These are phyloP conservation scores for Colistium nudipinnis DNA, from an alignment of 2,113 vertebrate species.

Conservation along the genomic window DNA sequence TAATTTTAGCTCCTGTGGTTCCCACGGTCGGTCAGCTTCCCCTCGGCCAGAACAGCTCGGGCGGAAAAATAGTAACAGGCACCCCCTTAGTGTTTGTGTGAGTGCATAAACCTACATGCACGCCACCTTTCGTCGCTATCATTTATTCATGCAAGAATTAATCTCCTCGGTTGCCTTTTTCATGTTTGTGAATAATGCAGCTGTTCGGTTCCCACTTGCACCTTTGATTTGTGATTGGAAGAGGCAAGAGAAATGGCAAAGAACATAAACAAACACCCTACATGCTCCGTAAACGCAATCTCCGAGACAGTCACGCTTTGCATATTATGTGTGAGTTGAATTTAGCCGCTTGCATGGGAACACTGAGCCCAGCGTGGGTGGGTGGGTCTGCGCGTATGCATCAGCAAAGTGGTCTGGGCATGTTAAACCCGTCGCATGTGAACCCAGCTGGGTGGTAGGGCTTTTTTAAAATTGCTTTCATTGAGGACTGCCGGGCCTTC, in stretches of 20 bases:
- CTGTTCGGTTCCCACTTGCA: background rate
- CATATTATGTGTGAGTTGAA: conserved; percentile 2
- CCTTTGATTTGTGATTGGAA: conserved; percentile 13
- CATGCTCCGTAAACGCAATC: conserved; percentile 29
- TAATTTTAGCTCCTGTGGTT: conserved; percentile 72
- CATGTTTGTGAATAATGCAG: conserved; percentile 48
- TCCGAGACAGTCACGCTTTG: background rate
- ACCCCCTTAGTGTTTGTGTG: background rate
- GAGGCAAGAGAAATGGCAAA: background rate
- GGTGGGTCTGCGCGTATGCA: conserved; percentile 28
- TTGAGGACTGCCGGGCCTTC: conserved; percentile 16
- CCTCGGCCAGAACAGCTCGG: conserved; percentile 27
- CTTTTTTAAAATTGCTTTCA: conserved; percentile 39
- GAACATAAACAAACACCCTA: conserved; percentile 8
- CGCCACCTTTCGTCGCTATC: conserved; percentile 27
- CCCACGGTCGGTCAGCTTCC: conserved; percentile 42
- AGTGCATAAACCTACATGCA: background rate
- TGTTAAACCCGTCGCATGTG: conserved; percentile 34
- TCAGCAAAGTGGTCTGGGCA: conserved; percentile 27
- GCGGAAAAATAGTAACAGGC: conserved; percentile 18
- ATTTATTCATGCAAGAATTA: conserved; percentile 49
- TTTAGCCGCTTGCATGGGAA: conserved; percentile 24
- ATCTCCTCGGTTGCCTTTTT: conserved; percentile 32
- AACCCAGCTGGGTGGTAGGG: conserved; percentile 24
- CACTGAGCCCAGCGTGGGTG: background rate